phyloP scores from a whole-genome alignment of 2,888 invertebrate species.

The Agrotis ipsilon region DNA sequence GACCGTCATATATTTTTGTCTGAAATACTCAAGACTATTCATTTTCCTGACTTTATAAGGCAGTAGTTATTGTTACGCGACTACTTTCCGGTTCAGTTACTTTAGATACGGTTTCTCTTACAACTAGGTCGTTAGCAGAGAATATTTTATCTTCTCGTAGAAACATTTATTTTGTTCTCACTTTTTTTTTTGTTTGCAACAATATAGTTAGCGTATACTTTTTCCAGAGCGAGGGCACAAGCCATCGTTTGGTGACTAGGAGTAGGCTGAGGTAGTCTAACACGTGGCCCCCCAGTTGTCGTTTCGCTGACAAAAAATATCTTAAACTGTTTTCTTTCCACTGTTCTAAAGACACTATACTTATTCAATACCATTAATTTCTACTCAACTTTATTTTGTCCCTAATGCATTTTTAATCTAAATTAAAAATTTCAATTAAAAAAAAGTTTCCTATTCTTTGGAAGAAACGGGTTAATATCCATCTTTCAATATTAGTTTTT shows the following conservation, averaged over 20 bases:
- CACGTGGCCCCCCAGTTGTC: neutral
- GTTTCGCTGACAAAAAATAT: neutral
- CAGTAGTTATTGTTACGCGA: constrained; percentile 44
- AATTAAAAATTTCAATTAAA: too few relatives aligned
- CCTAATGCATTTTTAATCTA: too few relatives aligned
- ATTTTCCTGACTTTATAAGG: constrained; percentile 59
- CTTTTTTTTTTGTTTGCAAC: neutral
- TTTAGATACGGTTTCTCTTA: constrained; percentile 21
- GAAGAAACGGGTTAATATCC: too few relatives aligned
- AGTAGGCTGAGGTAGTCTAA: neutral
- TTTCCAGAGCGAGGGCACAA: too few relatives aligned
- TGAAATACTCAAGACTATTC: constrained; percentile 54
- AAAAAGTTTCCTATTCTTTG: too few relatives aligned
- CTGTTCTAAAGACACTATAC: too few relatives aligned
- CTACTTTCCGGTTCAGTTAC: constrained; percentile 24
- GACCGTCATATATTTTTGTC: constrained; percentile 62
- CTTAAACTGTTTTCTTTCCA: too few relatives aligned
- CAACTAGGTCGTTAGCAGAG: neutral
- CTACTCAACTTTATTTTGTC: too few relatives aligned
- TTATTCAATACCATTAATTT: too few relatives aligned
- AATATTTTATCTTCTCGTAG: neutral
- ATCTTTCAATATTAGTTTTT: neutral
- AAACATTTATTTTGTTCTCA: constrained; percentile 1
- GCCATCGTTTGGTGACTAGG: neutral
- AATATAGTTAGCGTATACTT: neutral